Evolutionary conservation across 2,113 vertebrate species (phyloP).

Genomic region (Synchiropus splendidus): DNA sequence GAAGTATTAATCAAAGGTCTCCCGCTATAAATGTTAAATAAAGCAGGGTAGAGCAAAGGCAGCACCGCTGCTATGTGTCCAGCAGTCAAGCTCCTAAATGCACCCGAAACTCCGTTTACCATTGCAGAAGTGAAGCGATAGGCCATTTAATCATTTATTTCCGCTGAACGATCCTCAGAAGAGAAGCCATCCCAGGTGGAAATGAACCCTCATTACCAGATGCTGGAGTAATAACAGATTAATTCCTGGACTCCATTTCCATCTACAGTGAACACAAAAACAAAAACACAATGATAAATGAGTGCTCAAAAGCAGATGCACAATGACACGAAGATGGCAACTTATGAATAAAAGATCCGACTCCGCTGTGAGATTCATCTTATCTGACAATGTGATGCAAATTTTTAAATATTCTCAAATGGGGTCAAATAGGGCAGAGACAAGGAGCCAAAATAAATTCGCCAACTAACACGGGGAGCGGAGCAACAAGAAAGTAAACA

Average conservation of each 20-base stretch:
- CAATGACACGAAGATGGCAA: constrained; percentile 29
- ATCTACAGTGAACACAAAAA: constrained; percentile 23
- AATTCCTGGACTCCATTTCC: constrained; percentile 3
- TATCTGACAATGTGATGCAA: constrained; percentile 21
- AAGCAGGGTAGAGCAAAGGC: constrained; percentile 10
- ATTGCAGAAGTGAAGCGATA: no score
- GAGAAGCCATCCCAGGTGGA: background rate
- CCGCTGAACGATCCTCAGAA: background rate
- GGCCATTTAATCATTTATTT: background rate
- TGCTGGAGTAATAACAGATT: constrained; percentile 22
- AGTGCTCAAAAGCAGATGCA: constrained; percentile 15
- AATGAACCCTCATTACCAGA: constrained; percentile 22
- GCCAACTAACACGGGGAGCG: constrained; percentile 4
- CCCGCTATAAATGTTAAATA: constrained; percentile 27
- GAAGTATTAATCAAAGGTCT: constrained; percentile 25
- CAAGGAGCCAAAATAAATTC: constrained; percentile 11
- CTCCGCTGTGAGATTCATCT: constrained; percentile 19
- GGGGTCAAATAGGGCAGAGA: constrained; percentile 24
- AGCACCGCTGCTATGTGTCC: constrained; percentile 1
- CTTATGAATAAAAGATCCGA: constrained; percentile 44
- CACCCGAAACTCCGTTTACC: background rate
- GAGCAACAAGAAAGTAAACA: constrained; percentile 9
- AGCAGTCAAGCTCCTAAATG: constrained; percentile 1
- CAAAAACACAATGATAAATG: constrained; percentile 40
- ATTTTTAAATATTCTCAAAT: constrained; percentile 29